Percentiles rank a stretch among this genome's conserved stretches.
These are phyloP conservation scores for Cheilosia scutellata DNA, from an alignment of 2,888 invertebrate genomes.

Conservation along the genomic window DNA sequence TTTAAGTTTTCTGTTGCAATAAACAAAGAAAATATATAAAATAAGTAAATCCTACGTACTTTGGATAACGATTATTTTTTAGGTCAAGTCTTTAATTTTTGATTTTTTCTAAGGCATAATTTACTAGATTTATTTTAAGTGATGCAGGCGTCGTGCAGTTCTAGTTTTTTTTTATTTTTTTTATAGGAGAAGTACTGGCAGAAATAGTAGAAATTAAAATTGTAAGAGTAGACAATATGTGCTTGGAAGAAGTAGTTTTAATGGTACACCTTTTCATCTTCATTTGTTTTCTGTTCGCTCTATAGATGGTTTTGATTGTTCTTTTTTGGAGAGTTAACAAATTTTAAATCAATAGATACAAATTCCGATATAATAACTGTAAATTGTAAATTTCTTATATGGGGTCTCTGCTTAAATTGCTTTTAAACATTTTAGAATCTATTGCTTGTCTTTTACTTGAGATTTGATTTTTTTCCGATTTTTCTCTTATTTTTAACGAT, in stretches of 20 bases:
- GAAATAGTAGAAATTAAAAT: constrained; percentile 26
- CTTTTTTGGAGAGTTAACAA: constrained; percentile 8
- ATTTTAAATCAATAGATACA: constrained; percentile 1
- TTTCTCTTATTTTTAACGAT: constrained; percentile 25
- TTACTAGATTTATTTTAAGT: constrained; percentile 26
- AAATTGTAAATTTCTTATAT: constrained; percentile 13
- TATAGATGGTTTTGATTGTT: constrained; percentile 26
- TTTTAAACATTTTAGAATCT: constrained; percentile 51
- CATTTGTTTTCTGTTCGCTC: constrained; percentile 2
- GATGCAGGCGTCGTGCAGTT: constrained; percentile 1
- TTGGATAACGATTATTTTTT: constrained; percentile 40
- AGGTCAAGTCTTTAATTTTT: constrained; percentile 30
- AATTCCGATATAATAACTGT: constrained; percentile 30
- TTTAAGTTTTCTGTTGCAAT: constrained; percentile 20
- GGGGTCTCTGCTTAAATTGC: constrained; percentile 12
- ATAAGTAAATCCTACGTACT: constrained; percentile 50
- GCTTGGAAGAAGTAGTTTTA: background rate
- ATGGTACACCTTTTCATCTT: constrained; percentile 5
- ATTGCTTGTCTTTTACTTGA: constrained; percentile 51
- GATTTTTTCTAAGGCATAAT: constrained; percentile 22
- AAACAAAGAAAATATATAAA: constrained; percentile 21
- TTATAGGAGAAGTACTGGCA: constrained; percentile 3
- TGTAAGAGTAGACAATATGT: background rate
- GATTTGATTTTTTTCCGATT: constrained; percentile 26
- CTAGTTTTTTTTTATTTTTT: background rate